Evolutionary conservation across 1,140 invertebrate genomes (phyloP).

Genomic region (Caenorhabditis tropicalis): DNA sequence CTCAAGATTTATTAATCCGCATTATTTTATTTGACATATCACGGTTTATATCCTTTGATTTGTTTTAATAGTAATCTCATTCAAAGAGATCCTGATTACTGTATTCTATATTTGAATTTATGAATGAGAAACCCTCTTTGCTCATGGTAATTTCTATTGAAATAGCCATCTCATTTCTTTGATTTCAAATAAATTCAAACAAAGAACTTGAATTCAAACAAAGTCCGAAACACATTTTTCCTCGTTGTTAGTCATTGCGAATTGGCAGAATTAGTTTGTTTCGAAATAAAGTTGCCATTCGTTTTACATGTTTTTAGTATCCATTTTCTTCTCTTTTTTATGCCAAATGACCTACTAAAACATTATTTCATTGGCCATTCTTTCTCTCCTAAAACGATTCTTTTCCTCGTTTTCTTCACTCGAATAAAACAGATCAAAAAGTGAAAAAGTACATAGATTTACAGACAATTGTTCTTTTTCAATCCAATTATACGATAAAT

Average conservation of each 20-base stretch:
- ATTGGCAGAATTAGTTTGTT: background rate
- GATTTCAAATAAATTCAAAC: too few relatives aligned
- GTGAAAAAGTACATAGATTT: background rate
- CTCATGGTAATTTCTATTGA: too few relatives aligned
- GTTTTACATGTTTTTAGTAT: background rate
- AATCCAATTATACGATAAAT: conserved; percentile 2
- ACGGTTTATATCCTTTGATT: background rate
- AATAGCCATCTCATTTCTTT: too few relatives aligned
- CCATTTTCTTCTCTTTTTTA: background rate
- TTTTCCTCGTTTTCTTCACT: background rate
- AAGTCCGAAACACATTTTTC: too few relatives aligned
- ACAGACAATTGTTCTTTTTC: background rate
- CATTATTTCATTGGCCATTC: conserved; percentile 15
- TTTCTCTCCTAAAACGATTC: too few relatives aligned
- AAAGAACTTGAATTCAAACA: too few relatives aligned
- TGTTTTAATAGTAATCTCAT: too few relatives aligned
- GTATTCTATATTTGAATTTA: too few relatives aligned
- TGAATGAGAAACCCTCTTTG: too few relatives aligned
- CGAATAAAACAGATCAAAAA: background rate
- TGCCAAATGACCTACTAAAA: conserved; percentile 29
- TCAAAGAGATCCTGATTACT: too few relatives aligned
- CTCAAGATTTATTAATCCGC: background rate
- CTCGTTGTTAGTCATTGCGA: too few relatives aligned
- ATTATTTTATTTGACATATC: background rate
- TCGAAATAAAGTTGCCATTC: background rate